Evolutionary conservation across 1,140 invertebrate genomes (phyloP), one percentile per base, ranked within the genome.

Genomic region (Phenacoccus solenopsis): DNA sequence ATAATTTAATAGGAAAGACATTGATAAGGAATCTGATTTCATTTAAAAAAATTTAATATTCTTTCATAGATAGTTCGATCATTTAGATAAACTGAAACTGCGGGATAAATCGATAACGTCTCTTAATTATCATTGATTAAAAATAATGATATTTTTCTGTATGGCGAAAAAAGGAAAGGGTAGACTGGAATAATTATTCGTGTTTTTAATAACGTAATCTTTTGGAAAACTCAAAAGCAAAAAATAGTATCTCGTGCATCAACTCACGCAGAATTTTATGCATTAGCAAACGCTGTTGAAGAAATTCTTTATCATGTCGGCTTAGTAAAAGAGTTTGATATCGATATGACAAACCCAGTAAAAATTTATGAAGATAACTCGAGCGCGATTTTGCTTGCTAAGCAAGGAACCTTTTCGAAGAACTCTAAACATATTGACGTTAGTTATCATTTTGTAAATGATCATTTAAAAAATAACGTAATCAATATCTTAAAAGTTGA

Each of bases 101-200:
- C n/a, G n/a, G n/a, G n/a, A n/a, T n/a, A n/a, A n/a, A n/a, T n/a
- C n/a, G n/a, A n/a, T n/a, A n/a, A n/a, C n/a, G n/a, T n/a, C n/a
- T n/a, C n/a, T n/a, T n/a, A n/a, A n/a, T n/a, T n/a, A n/a, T n/a
- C n/a, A n/a, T n/a, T n/a, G n/a, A n/a, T n/a, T n/a, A n/a, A n/a
- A n/a, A n/a, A n/a, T n/a, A n/a, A n/a, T n/a, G n/a, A n/a, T n/a
- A n/a, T n/a, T n/a, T n/a, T n/a, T n/a, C n/a, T n/a, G n/a, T n/a
- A n/a, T n/a, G n/a, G n/a, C n/a, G n/a, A n/a, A n/a, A n/a, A n/a
- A n/a, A n/a, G n/a, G n/a, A n/a, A n/a, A n/a, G n/a, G n/a, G n/a
- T n/a, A n/a, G n/a, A n/a, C n/a, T n/a, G 78, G 78, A 5, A 78
- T 74, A 68, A 64, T 75, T 30, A 78, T 80, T 61, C 72, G 64